These are phyloP conservation scores for Pollenia angustigena DNA, from an alignment of 2,888 invertebrate genomes.

Conservation along the genomic window DNA sequence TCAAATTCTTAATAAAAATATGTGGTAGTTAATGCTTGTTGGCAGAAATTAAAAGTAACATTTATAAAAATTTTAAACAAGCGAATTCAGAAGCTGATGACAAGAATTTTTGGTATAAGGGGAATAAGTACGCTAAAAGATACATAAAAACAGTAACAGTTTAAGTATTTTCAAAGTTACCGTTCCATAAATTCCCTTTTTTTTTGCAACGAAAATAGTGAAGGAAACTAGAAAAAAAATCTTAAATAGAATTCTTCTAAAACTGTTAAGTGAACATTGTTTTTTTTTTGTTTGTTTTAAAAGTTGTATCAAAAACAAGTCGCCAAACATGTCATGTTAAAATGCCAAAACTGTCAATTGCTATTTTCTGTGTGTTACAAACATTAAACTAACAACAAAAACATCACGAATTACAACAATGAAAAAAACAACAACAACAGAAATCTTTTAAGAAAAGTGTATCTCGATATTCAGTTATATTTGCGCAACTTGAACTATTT, in stretches of 20 bases:
- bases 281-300: slow-evolving; percentile 38
- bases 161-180: slow-evolving; percentile 26
- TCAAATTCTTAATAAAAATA: slow-evolving; percentile 56
- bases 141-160: slow-evolving; percentile 18
- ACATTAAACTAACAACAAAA: slow-evolving; percentile 55
- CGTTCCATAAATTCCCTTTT: slow-evolving; percentile 51
- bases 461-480: slow-evolving; percentile 8
- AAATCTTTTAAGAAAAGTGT: slow-evolving; percentile 21
- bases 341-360: slow-evolving; percentile 75
- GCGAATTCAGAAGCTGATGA: slow-evolving; percentile 47
- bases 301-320: slow-evolving; percentile 64
- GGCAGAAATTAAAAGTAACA: slow-evolving; percentile 58
- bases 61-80: slow-evolving; percentile 38
- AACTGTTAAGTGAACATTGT: background rate
- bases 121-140: slow-evolving; percentile 12
- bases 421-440: slow-evolving; percentile 14
- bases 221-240: background rate
- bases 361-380: slow-evolving; percentile 65
- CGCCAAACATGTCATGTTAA: slow-evolving; percentile 75
- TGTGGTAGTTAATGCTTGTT: slow-evolving; percentile 64
- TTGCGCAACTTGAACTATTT: slow-evolving; percentile 36
- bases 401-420: slow-evolving; percentile 57
- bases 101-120: slow-evolving; percentile 13
- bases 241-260: slow-evolving; percentile 27
- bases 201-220: background rate